Evolutionary conservation across 2,113 vertebrate species (phyloP).

Genomic region (Protomyctophum bolini): DNA sequence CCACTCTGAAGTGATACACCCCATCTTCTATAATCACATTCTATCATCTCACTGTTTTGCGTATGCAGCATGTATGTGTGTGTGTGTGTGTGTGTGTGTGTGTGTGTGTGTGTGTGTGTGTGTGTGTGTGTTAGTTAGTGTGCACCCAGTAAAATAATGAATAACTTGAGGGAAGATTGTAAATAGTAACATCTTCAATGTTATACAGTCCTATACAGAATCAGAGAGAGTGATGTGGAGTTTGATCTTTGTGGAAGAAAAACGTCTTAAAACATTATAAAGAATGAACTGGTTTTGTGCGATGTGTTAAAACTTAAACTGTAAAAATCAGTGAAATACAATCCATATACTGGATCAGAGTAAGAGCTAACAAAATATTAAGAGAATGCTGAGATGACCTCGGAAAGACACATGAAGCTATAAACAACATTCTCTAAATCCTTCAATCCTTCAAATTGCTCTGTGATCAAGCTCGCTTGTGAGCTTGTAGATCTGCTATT

Average conservation of each 20-base stretch:
- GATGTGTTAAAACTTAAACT: neutral
- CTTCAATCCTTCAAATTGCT: no score
- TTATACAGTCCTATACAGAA: neutral
- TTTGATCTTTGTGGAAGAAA: neutral
- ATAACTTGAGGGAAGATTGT: neutral
- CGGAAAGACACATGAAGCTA: neutral
- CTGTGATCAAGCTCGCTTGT: no score
- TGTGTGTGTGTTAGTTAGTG: neutral
- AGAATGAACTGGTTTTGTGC: neutral
- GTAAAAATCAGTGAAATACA: constrained; percentile 4
- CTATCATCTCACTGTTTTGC: constrained; percentile 28
- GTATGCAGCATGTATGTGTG: neutral
- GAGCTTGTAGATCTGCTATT: no score
- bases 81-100: neutral
- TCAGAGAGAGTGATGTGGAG: neutral
- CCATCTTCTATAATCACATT: constrained; percentile 31
- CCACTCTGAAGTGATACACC: constrained; percentile 14
- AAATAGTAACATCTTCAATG: neutral
- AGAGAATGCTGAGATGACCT: neutral
- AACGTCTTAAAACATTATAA: neutral
- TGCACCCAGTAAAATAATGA: neutral
- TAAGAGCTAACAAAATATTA: constrained; percentile 6
- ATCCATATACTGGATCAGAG: neutral
- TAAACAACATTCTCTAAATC: constrained; percentile 29
- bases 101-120: constrained; percentile 20